phyloP scores from a whole-genome alignment of 1,140 invertebrate species.

The Heterodera schachtii region DNA sequence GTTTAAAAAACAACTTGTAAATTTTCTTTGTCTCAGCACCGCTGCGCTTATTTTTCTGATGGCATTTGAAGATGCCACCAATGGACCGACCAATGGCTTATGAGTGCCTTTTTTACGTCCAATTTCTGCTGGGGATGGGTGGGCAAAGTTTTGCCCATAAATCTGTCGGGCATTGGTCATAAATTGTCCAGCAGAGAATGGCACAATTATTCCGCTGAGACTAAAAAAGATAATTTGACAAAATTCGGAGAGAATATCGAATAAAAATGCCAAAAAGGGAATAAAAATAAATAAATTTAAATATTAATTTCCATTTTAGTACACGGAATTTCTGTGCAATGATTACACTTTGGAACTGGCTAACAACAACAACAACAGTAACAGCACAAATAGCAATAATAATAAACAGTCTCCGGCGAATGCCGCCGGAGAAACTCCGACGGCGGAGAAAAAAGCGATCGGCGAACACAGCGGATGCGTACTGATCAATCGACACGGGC shows the following conservation, averaged over 20 bases:
- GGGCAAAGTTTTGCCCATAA: not conserved
- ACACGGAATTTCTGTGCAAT: conserved; percentile 41
- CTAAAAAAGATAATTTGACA: not conserved
- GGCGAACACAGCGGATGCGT: conserved; percentile 38
- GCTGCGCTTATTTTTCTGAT: too few species aligned
- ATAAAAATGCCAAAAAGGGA: not conserved
- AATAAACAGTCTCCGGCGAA: not conserved
- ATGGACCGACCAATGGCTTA: too few species aligned
- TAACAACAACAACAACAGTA: not conserved
- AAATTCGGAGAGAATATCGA: not conserved
- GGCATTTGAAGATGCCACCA: too few species aligned
- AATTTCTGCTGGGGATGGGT: not conserved
- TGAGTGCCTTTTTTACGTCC: too few species aligned
- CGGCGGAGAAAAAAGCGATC: not conserved
- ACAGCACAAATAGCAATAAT: too few species aligned
- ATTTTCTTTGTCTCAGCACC: too few species aligned
- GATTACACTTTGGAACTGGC: conserved; percentile 28
- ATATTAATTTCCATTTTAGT: conserved; percentile 14
- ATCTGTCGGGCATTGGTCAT: conserved; percentile 8
- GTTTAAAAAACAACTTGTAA: too few species aligned
- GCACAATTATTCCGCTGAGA: not conserved
- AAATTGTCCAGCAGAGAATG: not conserved
- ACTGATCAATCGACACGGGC: conserved; percentile 25
- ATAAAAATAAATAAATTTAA: too few species aligned
- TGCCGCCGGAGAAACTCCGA: not conserved